Evolutionary conservation across 2,888 invertebrate species (phyloP).

Genomic region (Galeopsomyia nigrocyanea): DNA sequence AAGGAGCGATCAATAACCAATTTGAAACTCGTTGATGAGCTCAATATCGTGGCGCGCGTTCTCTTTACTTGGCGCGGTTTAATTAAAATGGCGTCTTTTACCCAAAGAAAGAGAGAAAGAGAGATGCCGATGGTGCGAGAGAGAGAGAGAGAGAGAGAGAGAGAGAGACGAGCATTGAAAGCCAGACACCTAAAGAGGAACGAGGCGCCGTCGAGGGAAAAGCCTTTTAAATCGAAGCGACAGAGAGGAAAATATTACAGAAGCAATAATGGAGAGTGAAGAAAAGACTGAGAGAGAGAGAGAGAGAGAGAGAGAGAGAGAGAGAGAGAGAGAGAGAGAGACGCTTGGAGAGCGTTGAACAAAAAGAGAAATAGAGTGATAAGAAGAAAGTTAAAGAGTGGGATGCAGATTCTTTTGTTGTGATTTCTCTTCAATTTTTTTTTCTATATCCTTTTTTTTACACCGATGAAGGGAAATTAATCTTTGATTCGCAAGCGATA

Average conservation of each 20-base stretch:
- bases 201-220: neutral
- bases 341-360: neutral
- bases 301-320: neutral
- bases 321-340: neutral
- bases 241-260: slow-evolving; percentile 29
- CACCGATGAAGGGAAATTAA: neutral
- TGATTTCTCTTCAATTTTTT: neutral
- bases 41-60: slow-evolving; percentile 45
- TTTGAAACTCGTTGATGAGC: slow-evolving; percentile 55
- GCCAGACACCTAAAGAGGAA: slow-evolving; percentile 32
- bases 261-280: slow-evolving; percentile 22
- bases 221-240: slow-evolving; percentile 22
- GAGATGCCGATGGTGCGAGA: slow-evolving; percentile 31
- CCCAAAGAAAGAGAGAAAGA: slow-evolving; percentile 15
- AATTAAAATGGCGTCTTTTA: slow-evolving; percentile 51
- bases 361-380: slow-evolving; percentile 32
- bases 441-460: neutral
- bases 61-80: slow-evolving; percentile 49
- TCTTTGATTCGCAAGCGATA: too few relatives aligned
- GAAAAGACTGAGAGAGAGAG: slow-evolving; percentile 4
- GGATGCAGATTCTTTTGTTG: slow-evolving; percentile 6
- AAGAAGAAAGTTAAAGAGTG: slow-evolving; percentile 30
- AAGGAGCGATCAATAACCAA: slow-evolving; percentile 56
- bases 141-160: slow-evolving; percentile 8
- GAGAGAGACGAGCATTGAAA: slow-evolving; percentile 36